These are phyloP conservation scores for Oryzias melastigma DNA, from an alignment of 2,113 vertebrate genomes.

Conservation along the genomic window DNA sequence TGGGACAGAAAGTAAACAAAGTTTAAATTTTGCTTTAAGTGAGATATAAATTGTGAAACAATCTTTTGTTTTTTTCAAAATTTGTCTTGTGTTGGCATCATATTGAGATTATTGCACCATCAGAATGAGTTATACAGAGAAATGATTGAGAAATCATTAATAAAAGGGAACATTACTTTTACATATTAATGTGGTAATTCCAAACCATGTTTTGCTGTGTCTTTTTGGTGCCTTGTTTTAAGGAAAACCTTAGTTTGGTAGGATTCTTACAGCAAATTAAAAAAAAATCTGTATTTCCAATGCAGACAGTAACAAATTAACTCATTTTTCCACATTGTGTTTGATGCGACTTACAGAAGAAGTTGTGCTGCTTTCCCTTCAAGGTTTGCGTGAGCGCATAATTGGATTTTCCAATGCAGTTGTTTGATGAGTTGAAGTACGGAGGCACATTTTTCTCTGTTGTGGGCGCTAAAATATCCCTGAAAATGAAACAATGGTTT, in stretches of 20 bases:
- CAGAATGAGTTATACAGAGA: conserved; percentile 13
- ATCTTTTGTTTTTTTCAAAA: neutral
- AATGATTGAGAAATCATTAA: conserved; percentile 30
- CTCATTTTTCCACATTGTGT: conserved; percentile 48
- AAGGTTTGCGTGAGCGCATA: conserved; percentile 40
- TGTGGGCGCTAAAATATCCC: conserved; percentile 45
- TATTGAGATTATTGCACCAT: neutral
- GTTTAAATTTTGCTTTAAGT: no score
- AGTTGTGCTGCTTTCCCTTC: conserved; percentile 29
- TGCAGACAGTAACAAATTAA: conserved; percentile 59
- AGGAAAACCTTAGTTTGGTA: conserved; percentile 30
- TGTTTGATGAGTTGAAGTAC: conserved; percentile 25
- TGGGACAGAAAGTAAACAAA: no score
- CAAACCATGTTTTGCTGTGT: neutral
- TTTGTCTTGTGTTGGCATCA: neutral
- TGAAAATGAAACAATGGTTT: conserved; percentile 47
- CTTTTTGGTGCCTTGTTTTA: conserved; percentile 10
- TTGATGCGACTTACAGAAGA: conserved; percentile 53
- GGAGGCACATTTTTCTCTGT: conserved; percentile 49
- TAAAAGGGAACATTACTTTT: conserved; percentile 14
- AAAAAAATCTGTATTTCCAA: conserved; percentile 53
- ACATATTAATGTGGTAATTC: conserved; percentile 14
- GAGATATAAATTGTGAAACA: no score
- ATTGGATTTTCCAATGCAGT: conserved; percentile 60
- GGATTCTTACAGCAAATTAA: conserved; percentile 43